Conservation (phyloP, 2,113 vertebrate species). For the Calonectris borealis region DNA sequence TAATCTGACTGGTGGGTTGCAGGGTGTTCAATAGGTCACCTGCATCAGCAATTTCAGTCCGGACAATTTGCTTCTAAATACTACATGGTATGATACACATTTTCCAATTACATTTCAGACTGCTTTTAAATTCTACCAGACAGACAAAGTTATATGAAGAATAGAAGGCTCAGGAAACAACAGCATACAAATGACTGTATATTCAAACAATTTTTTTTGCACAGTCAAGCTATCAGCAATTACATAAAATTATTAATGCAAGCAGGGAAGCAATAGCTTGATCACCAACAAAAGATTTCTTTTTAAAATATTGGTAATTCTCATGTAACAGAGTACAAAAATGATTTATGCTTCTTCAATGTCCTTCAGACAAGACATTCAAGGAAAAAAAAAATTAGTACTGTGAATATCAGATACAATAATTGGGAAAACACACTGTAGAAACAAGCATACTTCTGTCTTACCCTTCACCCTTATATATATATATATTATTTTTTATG, state of each 20-base stretch:
- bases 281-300: background rate
- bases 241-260: background rate
- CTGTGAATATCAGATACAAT: background rate
- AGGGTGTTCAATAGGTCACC: conserved; percentile 24
- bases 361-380: background rate
- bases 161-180: background rate
- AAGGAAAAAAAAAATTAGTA: background rate
- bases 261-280: background rate
- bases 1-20: background rate
- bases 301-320: background rate
- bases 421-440: background rate
- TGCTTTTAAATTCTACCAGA: conserved; percentile 17
- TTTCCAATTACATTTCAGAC: conserved; percentile 36
- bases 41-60: conserved; percentile 43
- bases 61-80: conserved; percentile 29
- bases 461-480: background rate
- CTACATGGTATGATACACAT: background rate
- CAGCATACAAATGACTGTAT: background rate
- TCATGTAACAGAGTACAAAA: background rate
- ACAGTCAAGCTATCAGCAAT: background rate
- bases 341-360: background rate
- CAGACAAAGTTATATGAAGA: background rate
- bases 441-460: background rate
- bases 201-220: background rate
- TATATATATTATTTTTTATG: background rate